Evolutionary conservation across 2,797 vertebrate genomes (phyloP).

Genomic region (Scleropages formosus): DNA sequence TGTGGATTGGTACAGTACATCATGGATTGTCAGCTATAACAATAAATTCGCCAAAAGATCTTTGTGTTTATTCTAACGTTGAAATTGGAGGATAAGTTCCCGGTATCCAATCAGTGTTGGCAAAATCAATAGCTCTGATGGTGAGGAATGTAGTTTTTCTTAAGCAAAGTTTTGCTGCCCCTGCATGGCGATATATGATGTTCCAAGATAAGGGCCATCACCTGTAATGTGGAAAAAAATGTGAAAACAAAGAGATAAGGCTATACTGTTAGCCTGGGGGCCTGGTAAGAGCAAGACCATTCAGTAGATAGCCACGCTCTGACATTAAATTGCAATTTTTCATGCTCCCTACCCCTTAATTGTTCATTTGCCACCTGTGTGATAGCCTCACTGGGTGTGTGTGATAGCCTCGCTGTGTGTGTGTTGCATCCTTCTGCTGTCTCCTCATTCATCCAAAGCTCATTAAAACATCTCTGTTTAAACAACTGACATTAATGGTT

Average conservation of each 20-base stretch:
- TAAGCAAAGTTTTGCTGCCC: not conserved
- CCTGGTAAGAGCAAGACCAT: not conserved
- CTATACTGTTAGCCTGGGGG: not conserved
- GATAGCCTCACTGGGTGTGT: not conserved
- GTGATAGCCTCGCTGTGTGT: not conserved
- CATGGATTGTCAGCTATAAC: not conserved
- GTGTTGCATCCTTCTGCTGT: not conserved
- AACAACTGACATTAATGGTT: conserved; percentile 28
- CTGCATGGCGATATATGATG: not conserved
- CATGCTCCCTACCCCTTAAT: conserved; percentile 26
- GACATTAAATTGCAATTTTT: conserved; percentile 27
- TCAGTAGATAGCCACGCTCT: not conserved
- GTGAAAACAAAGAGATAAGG: not conserved
- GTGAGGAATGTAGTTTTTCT: not conserved
- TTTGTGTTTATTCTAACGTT: too few species aligned
- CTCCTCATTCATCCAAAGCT: not conserved
- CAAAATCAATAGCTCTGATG: not conserved
- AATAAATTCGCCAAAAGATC: not conserved
- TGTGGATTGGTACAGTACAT: not conserved
- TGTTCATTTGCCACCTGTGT: conserved; percentile 28
- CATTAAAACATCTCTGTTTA: conserved; percentile 23
- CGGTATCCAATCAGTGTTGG: too few species aligned
- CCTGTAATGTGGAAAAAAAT: not conserved
- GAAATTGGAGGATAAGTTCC: not conserved
- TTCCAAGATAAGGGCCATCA: not conserved